phyloP scores from a whole-genome alignment of 2,797 vertebrate species.

The Synaphobranchus kaupii region DNA sequence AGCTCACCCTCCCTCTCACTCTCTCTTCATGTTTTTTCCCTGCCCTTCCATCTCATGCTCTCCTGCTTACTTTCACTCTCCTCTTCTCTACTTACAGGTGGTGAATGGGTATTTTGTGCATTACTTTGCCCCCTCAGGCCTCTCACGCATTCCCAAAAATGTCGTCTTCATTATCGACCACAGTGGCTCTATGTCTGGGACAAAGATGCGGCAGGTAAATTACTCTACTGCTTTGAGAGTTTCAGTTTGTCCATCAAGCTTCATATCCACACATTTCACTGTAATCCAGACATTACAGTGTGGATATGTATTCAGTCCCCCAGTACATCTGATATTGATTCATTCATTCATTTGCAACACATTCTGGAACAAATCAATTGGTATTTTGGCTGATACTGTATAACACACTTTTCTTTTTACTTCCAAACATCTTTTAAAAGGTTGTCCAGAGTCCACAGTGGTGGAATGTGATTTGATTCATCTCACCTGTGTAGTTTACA shows the following conservation, averaged over 20 bases:
- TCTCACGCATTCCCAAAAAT: conserved; percentile 73
- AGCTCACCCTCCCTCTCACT: background rate
- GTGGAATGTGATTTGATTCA: background rate
- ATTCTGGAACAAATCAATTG: background rate
- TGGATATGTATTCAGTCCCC: background rate
- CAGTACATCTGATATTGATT: background rate
- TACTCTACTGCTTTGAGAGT: background rate
- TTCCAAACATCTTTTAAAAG: too few relatives aligned
- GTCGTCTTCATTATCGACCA: conserved; percentile 75
- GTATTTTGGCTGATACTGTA: too few relatives aligned
- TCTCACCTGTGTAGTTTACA: background rate
- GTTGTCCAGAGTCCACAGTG: background rate
- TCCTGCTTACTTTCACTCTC: background rate
- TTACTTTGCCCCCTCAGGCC: conserved; percentile 72
- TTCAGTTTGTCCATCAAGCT: background rate
- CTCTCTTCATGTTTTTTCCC: background rate
- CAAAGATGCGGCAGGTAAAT: conserved; percentile 73
- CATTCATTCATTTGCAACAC: background rate
- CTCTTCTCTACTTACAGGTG: conserved; percentile 47
- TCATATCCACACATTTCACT: too few relatives aligned
- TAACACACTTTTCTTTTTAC: too few relatives aligned
- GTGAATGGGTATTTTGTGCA: conserved; percentile 73
- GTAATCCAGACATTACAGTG: background rate
- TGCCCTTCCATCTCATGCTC: background rate
- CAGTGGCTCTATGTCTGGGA: conserved; percentile 75